phyloP scores from a whole-genome alignment of 2,888 invertebrate genomes.

The Epinotia demarniana region DNA sequence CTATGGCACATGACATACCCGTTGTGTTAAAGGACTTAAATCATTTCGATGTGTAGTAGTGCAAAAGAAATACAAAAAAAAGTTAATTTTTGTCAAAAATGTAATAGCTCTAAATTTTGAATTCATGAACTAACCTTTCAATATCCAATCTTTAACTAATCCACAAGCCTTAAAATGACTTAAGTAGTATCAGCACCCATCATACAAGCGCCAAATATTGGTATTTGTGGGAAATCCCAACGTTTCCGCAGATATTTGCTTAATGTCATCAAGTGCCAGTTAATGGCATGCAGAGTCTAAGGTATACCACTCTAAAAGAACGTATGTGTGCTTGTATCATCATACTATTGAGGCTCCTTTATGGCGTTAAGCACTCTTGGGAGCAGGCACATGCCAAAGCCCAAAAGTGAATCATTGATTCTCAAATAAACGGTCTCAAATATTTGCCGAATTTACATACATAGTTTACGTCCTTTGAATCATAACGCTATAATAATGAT shows the following conservation, averaged over 20 bases:
- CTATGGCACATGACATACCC: too few relatives aligned
- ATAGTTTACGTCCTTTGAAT: slow-evolving; percentile 29
- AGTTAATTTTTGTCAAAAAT: too few relatives aligned
- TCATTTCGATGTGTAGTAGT: too few relatives aligned
- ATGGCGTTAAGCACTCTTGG: neutral
- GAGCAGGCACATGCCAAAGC: slow-evolving; percentile 30
- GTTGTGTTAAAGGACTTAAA: too few relatives aligned
- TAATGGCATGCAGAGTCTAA: slow-evolving; percentile 41
- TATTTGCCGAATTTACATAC: slow-evolving; percentile 41
- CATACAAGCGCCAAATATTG: slow-evolving; percentile 39
- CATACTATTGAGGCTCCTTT: neutral
- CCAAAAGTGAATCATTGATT: slow-evolving; percentile 39
- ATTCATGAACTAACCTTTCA: neutral
- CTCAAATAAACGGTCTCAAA: slow-evolving; percentile 36
- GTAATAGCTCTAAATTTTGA: neutral
- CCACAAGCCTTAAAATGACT: slow-evolving; percentile 25
- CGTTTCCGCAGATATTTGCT: slow-evolving; percentile 39
- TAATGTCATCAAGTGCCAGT: slow-evolving; percentile 43
- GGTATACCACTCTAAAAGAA: neutral
- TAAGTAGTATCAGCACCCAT: slow-evolving; percentile 39
- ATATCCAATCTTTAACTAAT: slow-evolving; percentile 31
- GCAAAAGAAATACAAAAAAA: too few relatives aligned
- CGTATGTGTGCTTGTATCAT: neutral
- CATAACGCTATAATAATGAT: slow-evolving; percentile 14
- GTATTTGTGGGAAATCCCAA: slow-evolving; percentile 45